Evolutionary conservation across 2,888 invertebrate species (phyloP), one percentile per base, ranked within the genome.

Genomic region (Melanargia galathea): DNA sequence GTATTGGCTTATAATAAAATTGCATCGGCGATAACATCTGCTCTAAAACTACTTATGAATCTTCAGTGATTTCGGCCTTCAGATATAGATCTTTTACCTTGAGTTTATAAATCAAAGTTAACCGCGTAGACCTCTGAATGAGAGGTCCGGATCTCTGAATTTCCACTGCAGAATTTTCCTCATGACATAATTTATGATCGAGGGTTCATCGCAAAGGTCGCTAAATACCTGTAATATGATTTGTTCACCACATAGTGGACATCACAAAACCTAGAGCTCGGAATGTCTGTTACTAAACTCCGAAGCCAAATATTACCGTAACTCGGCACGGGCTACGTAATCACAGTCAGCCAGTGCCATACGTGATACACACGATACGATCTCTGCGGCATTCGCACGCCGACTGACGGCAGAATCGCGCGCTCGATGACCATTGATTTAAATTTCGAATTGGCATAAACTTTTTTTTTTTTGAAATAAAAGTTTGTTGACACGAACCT

Each of bases 321-420:
- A 82, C 78, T 75, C 64, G 64, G 64, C 68, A 64, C 68, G 66
- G 59, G 59, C 67, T 69, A 73, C 76, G 82, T 82, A 83, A 86
- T 75, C n/a, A n/a, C n/a, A n/a, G n/a, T n/a, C 51, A 16, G 51
- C 18, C 16, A 52, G 68, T 72, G 73, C 74, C 72, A 74, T 76
- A 77, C 77, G 71, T 46, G 64, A 33, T 69, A 63, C 72, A 72
- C 72, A 72, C 73, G 73, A 73, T 70, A 63, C 68, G 60, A 72
- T 73, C 73, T 57, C 68, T 70, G 80, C 81, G 82, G 65, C 87
- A 88, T 83, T 87, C 85, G 79, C 73, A 75, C 78, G 72, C 74
- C 75, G 76, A 76, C 75, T 74, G 78, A 79, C 80, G 80, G 68
- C 75, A 75, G 69, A 69, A 73, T 73, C 77, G 83, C 84, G 81